Evolutionary conservation across 2,113 vertebrate genomes (phyloP).

Genomic region (Megaceryle maxima): DNA sequence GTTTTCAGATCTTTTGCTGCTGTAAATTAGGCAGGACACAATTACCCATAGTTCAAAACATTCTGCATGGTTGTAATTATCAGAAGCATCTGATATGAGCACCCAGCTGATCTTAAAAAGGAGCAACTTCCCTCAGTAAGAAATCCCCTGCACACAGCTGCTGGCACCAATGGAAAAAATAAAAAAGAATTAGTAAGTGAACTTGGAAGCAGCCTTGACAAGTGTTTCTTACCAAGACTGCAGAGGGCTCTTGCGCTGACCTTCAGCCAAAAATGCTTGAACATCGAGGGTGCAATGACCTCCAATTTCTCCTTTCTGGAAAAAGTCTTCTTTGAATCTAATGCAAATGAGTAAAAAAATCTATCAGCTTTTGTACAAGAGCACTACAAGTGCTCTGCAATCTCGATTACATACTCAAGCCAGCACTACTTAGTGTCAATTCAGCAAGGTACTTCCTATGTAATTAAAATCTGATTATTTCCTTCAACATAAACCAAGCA

Average conservation of each 20-base stretch:
- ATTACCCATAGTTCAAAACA: background rate
- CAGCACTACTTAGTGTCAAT: background rate
- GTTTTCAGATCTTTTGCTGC: background rate
- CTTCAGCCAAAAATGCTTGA: constrained; percentile 77
- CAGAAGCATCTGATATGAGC: background rate
- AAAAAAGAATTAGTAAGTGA: background rate
- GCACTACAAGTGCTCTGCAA: background rate
- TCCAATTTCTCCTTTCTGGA: constrained; percentile 87
- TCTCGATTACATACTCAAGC: background rate
- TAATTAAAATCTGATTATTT: background rate
- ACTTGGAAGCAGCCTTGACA: background rate
- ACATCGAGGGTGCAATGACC: constrained; percentile 84
- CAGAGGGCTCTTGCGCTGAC: constrained; percentile 93
- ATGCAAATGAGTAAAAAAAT: background rate
- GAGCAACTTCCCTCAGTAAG: background rate
- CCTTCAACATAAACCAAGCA: background rate
- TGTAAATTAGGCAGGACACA: background rate
- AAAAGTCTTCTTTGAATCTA: constrained; percentile 90
- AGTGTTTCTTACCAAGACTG: constrained; percentile 90
- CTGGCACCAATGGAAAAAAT: background rate
- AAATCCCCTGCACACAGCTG: background rate
- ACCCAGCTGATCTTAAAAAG: background rate
- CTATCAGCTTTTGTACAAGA: background rate
- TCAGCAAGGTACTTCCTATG: background rate
- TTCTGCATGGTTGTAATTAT: background rate